phyloP scores from a whole-genome alignment of 2,797 vertebrate genomes.

The Coccyzus lansbergi region DNA sequence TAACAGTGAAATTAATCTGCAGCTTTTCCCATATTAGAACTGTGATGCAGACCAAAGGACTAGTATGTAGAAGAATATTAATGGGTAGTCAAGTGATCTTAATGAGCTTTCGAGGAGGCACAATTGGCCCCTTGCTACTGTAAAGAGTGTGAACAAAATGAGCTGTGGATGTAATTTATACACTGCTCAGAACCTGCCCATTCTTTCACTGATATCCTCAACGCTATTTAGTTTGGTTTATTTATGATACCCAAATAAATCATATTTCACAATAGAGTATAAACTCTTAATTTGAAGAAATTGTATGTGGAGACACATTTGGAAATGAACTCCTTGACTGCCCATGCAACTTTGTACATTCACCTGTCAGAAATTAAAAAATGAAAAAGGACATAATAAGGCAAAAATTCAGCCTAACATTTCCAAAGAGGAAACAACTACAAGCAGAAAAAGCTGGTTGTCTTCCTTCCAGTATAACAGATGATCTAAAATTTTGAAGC shows the following conservation, averaged over 20 bases:
- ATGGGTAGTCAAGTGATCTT: neutral
- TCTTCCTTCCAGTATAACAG: neutral
- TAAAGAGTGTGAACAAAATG: neutral
- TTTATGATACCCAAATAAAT: neutral
- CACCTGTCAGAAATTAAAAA: neutral
- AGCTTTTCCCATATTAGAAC: neutral
- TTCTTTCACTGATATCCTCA: neutral
- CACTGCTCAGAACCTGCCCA: neutral
- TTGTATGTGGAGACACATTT: neutral
- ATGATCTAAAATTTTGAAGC: neutral
- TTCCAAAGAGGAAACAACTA: neutral
- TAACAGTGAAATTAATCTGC: neutral
- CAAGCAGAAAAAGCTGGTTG: neutral
- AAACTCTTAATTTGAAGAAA: neutral
- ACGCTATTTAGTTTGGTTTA: neutral
- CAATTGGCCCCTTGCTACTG: neutral
- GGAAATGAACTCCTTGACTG: neutral
- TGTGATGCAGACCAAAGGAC: neutral
- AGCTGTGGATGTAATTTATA: neutral
- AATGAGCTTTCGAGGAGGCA: neutral
- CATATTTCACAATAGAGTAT: neutral
- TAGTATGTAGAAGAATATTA: neutral
- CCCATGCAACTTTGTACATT: rapidly evolving
- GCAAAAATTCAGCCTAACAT: neutral
- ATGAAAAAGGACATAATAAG: neutral